These are phyloP conservation scores for Noctua fimbriata DNA, from an alignment of 2,888 invertebrate genomes.

Conservation along the genomic window DNA sequence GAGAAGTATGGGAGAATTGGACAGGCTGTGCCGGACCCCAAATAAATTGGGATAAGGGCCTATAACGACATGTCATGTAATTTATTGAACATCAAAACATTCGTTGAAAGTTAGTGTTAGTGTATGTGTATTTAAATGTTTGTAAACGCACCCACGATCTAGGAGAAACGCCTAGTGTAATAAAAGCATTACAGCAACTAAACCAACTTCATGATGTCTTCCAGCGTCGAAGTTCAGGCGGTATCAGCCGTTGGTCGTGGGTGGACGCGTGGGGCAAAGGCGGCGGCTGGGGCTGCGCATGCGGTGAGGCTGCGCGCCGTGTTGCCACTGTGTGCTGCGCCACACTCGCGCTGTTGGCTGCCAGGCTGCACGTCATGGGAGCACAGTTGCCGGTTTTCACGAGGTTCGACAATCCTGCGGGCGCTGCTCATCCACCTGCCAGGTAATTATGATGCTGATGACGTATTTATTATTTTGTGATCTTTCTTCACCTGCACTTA, in stretches of 20 bases:
- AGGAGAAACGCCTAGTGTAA: neutral
- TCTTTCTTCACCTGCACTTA: neutral
- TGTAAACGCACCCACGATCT: neutral
- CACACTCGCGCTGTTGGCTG: constrained; percentile 94
- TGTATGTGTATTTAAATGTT: too few species aligned
- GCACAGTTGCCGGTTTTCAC: constrained; percentile 99
- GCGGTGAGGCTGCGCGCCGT: constrained; percentile 93
- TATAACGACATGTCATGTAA: too few species aligned
- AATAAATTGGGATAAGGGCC: too few species aligned
- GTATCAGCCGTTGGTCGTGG: constrained; percentile 83
- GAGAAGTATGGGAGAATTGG: too few species aligned
- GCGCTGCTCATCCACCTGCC: constrained; percentile 94
- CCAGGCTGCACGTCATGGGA: constrained; percentile 98
- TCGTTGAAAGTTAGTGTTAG: neutral
- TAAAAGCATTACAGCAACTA: neutral
- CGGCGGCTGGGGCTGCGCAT: constrained; percentile 85
- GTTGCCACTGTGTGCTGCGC: constrained; percentile 95
- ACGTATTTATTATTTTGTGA: neutral
- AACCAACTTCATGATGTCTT: constrained; percentile 11
- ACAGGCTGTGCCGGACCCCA: too few species aligned
- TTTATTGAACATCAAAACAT: too few species aligned
- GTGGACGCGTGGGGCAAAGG: constrained; percentile 87
- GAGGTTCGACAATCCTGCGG: constrained; percentile 99
- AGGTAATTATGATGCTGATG: constrained; percentile 71
- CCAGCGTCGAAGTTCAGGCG: constrained; percentile 81